These are phyloP conservation scores for Diploptera punctata DNA, from an alignment of 2,888 invertebrate species.

Conservation along the genomic window DNA sequence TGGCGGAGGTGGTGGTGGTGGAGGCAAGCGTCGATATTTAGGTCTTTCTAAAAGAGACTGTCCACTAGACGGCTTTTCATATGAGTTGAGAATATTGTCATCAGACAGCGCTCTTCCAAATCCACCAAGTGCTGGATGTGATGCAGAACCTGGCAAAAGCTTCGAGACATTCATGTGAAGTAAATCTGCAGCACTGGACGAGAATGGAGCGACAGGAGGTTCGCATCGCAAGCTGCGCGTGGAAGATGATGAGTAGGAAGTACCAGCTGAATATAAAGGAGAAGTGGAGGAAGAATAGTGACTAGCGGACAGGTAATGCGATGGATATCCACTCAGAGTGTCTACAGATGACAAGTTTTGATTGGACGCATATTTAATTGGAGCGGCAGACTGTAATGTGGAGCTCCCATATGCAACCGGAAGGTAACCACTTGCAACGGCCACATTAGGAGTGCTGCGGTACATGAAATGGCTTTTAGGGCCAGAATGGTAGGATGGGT, in stretches of 20 bases:
- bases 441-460: slow-evolving; percentile 80
- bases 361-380: slow-evolving; percentile 61
- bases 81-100: slow-evolving; percentile 78
- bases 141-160: slow-evolving; percentile 21
- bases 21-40: slow-evolving; percentile 47
- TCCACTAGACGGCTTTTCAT: slow-evolving; percentile 54
- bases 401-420: slow-evolving; percentile 43
- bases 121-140: slow-evolving; percentile 47
- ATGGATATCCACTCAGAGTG: slow-evolving; percentile 29
- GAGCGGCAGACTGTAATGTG: slow-evolving; percentile 41
- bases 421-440: slow-evolving; percentile 47
- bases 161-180: slow-evolving; percentile 20
- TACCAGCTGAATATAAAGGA: slow-evolving; percentile 56
- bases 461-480: slow-evolving; percentile 76
- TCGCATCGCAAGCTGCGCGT: slow-evolving; percentile 55
- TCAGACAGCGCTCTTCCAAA: slow-evolving; percentile 79
- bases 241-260: slow-evolving; percentile 56
- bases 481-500: slow-evolving; percentile 61
- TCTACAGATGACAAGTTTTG: slow-evolving; percentile 65
- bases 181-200: slow-evolving; percentile 26
- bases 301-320: slow-evolving; percentile 46
- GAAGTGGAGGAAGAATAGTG: slow-evolving; percentile 56
- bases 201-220: slow-evolving; percentile 45
- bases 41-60: slow-evolving; percentile 40
- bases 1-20: slow-evolving; percentile 62